Conservation (phyloP, 1,140 invertebrate genomes). For the Metaphire vulgaris region DNA sequence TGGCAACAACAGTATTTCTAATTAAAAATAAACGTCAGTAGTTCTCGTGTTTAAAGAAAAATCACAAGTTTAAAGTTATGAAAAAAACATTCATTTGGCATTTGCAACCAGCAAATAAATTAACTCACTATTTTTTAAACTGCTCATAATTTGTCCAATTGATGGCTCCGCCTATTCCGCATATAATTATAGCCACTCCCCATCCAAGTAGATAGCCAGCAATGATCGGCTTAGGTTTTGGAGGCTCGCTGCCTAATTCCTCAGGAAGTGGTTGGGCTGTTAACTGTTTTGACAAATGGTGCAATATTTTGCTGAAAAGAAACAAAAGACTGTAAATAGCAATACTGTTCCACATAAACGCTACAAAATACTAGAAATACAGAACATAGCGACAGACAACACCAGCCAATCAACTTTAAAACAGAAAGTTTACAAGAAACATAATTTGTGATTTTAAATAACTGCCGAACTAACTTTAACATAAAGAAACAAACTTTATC, state of each 20-base stretch:
- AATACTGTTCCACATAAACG: too few relatives aligned
- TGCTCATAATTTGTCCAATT: slow-evolving; percentile 72
- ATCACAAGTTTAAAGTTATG: background rate
- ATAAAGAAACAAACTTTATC: too few relatives aligned
- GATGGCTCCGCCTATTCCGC: slow-evolving; percentile 81
- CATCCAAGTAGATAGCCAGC: slow-evolving; percentile 84
- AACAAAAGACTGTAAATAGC: too few relatives aligned
- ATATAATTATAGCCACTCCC: slow-evolving; percentile 79
- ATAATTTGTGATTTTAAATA: too few relatives aligned
- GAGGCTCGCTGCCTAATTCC: slow-evolving; percentile 61
- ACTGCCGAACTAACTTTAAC: too few relatives aligned
- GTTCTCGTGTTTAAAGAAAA: background rate
- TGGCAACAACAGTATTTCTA: background rate
- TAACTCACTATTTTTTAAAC: slow-evolving; percentile 55
- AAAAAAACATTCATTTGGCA: too few relatives aligned
- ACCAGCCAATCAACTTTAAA: background rate
- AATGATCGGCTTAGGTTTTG: slow-evolving; percentile 67
- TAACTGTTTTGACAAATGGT: slow-evolving; percentile 67
- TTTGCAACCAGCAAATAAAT: too few relatives aligned
- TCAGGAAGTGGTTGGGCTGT: slow-evolving; percentile 60
- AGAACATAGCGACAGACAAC: slow-evolving; percentile 7
- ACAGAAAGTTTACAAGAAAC: background rate
- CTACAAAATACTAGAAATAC: slow-evolving; percentile 7
- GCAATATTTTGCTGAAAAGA: slow-evolving; percentile 69
- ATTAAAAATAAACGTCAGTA: background rate